These are phyloP conservation scores for Oreochromis spilurus DNA, from an alignment of 2,113 vertebrate species.

Conservation along the genomic window DNA sequence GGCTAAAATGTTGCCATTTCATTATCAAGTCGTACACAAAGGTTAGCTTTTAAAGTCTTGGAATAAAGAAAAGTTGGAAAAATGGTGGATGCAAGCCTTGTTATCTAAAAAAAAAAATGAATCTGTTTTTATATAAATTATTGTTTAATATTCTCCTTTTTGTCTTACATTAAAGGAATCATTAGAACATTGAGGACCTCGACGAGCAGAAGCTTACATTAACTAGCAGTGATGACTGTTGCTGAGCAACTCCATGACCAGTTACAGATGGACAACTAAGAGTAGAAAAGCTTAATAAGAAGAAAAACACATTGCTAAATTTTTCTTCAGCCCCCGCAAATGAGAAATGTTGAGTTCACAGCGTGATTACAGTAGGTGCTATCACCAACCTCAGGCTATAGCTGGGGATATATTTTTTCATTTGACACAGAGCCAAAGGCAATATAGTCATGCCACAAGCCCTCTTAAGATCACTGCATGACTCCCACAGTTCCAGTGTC, in stretches of 20 bases:
- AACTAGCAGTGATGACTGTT: background rate
- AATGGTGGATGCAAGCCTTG: background rate
- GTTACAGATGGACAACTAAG: background rate
- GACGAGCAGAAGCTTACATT: background rate
- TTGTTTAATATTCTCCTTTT: background rate
- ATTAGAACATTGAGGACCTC: background rate
- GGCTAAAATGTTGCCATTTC: background rate
- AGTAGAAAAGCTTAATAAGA: background rate
- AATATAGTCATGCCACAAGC: background rate
- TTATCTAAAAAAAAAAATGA: background rate
- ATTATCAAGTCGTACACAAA: background rate
- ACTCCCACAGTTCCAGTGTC: background rate
- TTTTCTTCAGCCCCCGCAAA: background rate
- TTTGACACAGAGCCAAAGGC: conserved; percentile 24
- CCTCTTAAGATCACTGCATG: background rate
- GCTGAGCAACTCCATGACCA: background rate
- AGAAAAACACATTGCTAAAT: background rate
- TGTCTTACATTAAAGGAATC: background rate
- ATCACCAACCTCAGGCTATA: background rate
- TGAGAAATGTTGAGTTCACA: conserved; percentile 8
- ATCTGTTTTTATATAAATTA: background rate
- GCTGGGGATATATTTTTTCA: background rate
- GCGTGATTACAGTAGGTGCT: conserved; percentile 1
- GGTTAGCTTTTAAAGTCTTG: background rate
- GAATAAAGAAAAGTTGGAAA: background rate